These are phyloP conservation scores for Aphelocoma coerulescens DNA, from an alignment of 2,113 vertebrate species.

Conservation along the genomic window DNA sequence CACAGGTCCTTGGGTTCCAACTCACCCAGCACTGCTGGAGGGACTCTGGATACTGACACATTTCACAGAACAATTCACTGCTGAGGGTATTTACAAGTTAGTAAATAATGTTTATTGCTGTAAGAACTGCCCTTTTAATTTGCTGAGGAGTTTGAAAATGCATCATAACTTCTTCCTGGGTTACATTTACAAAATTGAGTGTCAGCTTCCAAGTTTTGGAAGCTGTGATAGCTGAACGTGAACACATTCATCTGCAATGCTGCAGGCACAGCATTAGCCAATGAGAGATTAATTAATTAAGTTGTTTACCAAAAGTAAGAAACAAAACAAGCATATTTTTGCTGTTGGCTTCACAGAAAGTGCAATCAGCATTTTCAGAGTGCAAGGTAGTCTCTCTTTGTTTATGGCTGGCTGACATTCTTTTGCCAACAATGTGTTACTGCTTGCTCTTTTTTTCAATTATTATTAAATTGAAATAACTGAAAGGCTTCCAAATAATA, in stretches of 20 bases:
- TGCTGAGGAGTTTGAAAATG: not conserved
- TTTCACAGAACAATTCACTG: not conserved
- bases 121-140: not conserved
- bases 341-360: constrained; percentile 11
- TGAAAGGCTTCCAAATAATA: constrained; percentile 15
- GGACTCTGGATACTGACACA: not conserved
- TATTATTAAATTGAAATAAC: not conserved
- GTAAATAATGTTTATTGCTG: not conserved
- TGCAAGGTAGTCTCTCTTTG: not conserved
- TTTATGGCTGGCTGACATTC: not conserved
- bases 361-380: constrained; percentile 9
- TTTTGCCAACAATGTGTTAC: not conserved
- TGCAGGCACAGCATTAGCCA: not conserved
- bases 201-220: not conserved
- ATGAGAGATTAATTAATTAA: not conserved
- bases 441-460: not conserved
- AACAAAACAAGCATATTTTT: constrained; percentile 5
- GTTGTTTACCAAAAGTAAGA: constrained; percentile 20
- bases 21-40: not conserved
- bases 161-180: not conserved
- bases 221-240: not conserved
- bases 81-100: not conserved
- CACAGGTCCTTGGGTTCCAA: not conserved
- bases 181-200: constrained; percentile 28
- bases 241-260: not conserved